A percentile compares a stretch with the other conserved stretches of the same genome.
Conservation (phyloP, 2,888 invertebrate species). For the Callyntrura guangdongensis region DNA sequence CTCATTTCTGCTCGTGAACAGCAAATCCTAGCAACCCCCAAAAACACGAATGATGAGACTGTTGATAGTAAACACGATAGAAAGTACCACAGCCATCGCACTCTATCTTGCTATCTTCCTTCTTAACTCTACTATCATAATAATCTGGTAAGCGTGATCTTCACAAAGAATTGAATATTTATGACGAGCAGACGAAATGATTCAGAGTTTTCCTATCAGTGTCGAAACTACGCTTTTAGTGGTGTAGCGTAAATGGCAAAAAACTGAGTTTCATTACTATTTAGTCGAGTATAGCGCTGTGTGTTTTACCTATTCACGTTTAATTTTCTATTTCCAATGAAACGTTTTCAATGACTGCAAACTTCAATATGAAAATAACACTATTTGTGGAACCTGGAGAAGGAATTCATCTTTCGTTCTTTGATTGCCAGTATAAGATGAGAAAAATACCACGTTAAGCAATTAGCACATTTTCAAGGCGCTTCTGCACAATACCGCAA, state of each 20-base stretch:
- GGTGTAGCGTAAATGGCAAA: background rate
- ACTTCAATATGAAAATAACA: background rate
- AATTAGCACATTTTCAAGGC: conserved; percentile 10
- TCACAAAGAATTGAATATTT: conserved; percentile 60
- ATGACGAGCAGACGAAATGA: conserved; percentile 22
- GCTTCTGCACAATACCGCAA: background rate
- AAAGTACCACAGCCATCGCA: background rate
- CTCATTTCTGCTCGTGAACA: no score
- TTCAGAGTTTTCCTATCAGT: background rate
- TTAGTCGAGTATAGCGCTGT: no score
- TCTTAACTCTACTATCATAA: conserved; percentile 15
- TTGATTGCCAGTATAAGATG: background rate
- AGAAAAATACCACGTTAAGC: background rate
- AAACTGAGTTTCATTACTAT: background rate
- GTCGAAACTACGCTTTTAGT: background rate
- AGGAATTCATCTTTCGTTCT: background rate
- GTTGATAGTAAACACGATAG: no score
- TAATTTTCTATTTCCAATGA: background rate
- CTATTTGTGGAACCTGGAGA: background rate
- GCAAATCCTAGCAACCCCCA: no score
- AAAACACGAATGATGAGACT: no score
- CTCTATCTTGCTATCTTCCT: background rate
- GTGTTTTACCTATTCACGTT: background rate
- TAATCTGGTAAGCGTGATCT: conserved; percentile 24
- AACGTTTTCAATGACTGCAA: background rate